A percentile compares a stretch with the other conserved stretches of the same genome.
Evolutionary conservation across 2,888 invertebrate species (phyloP).

Genomic region (Ceriagrion tenellum): DNA sequence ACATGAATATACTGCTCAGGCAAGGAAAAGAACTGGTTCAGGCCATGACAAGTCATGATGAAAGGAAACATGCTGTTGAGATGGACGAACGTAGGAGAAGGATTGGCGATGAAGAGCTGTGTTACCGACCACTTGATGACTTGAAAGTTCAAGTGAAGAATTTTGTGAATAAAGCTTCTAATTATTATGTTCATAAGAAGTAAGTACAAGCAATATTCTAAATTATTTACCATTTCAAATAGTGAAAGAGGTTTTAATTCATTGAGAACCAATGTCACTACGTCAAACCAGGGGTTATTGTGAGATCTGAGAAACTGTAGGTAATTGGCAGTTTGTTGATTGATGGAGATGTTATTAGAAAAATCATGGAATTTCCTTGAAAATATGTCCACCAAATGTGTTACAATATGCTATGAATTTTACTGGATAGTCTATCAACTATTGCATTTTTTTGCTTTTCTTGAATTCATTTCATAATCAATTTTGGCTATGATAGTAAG

Average conservation of each 20-base stretch:
- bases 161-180: constrained; percentile 82
- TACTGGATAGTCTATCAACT: too few relatives aligned
- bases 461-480: too few relatives aligned
- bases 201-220: constrained; percentile 75
- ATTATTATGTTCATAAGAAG: constrained; percentile 84
- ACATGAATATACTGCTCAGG: constrained; percentile 74
- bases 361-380: too few relatives aligned
- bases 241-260: neutral
- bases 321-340: too few relatives aligned
- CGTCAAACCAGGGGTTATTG: too few relatives aligned
- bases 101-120: constrained; percentile 79
- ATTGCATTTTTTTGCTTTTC: too few relatives aligned
- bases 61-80: constrained; percentile 75
- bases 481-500: too few relatives aligned
- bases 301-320: too few relatives aligned
- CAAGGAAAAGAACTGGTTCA: constrained; percentile 77
- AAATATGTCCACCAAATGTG: too few relatives aligned
- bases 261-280: neutral
- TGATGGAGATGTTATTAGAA: too few relatives aligned
- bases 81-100: constrained; percentile 59
- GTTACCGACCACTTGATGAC: constrained; percentile 81
- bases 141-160: constrained; percentile 83
- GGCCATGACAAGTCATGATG: constrained; percentile 75
- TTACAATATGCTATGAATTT: too few relatives aligned
- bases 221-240: neutral